A percentile compares a stretch with the other conserved stretches of the same genome.
Evolutionary conservation across 2,797 vertebrate species (phyloP).

Genomic region (Lutjanus campechanus): DNA sequence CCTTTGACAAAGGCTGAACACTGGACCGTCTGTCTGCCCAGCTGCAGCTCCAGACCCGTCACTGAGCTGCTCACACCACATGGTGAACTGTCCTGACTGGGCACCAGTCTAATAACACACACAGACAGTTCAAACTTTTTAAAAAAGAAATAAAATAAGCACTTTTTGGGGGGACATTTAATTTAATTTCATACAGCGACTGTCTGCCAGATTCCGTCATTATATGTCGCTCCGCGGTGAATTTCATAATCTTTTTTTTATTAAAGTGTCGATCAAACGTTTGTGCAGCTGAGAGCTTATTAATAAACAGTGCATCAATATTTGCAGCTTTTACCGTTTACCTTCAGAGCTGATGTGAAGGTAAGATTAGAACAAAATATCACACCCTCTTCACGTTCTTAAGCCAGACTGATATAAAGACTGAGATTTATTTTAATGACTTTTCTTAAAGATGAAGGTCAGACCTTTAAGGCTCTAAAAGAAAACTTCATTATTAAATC

Average conservation of each 20-base stretch:
- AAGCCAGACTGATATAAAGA: too few species aligned
- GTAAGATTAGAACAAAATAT: conserved; percentile 28
- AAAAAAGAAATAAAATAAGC: too few species aligned
- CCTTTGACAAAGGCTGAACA: conserved; percentile 91
- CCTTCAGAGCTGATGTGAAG: conserved; percentile 13
- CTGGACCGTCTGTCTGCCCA: conserved; percentile 88
- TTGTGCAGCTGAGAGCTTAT: neutral
- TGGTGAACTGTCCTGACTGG: conserved; percentile 66
- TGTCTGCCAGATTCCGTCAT: neutral
- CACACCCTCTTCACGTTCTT: neutral
- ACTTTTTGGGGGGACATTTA: too few species aligned
- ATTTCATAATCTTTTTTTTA: conserved; percentile 16
- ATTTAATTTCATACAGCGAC: neutral
- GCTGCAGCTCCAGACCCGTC: conserved; percentile 88
- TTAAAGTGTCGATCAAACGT: conserved; percentile 36
- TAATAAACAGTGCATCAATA: neutral
- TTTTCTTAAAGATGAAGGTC: conserved; percentile 7
- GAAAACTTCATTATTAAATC: conserved; percentile 20
- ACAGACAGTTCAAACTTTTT: neutral
- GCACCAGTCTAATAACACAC: conserved; percentile 77
- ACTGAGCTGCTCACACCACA: conserved; percentile 74
- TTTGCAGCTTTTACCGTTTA: neutral
- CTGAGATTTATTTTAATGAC: conserved; percentile 22
- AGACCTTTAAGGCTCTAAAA: neutral
- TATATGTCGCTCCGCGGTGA: neutral